phyloP scores from a whole-genome alignment of 2,888 invertebrate species.

The Callimorpha dominula region DNA sequence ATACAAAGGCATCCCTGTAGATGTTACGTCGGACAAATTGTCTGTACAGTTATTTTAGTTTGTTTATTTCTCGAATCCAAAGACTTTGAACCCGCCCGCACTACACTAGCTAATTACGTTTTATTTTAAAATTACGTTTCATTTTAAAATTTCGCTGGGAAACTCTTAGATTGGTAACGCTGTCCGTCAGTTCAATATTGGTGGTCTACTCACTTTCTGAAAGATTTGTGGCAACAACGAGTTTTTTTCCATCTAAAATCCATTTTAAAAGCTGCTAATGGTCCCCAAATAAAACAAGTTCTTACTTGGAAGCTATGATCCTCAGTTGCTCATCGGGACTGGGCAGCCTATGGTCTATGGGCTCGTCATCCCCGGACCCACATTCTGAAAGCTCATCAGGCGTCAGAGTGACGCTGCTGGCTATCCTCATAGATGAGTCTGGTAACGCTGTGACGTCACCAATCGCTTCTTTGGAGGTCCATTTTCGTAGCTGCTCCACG shows the following conservation, averaged over 20 bases:
- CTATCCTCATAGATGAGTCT: slow-evolving; percentile 91
- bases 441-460: slow-evolving; percentile 94
- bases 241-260: not conserved
- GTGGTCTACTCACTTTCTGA: not conserved
- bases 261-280: not conserved
- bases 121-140: not conserved
- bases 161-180: too few species aligned
- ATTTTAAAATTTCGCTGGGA: not conserved
- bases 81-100: not conserved
- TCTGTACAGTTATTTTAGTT: not conserved
- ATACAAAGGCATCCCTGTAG: not conserved
- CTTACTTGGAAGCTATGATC: slow-evolving; percentile 93
- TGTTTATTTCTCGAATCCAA: not conserved
- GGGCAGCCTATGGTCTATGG: slow-evolving; percentile 94
- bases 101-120: not conserved
- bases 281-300: slow-evolving; percentile 54
- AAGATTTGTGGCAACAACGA: too few species aligned
- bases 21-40: not conserved
- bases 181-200: not conserved
- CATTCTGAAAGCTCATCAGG: slow-evolving; percentile 85
- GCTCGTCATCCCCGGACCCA: slow-evolving; percentile 89
- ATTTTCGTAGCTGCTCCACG: slow-evolving; percentile 92
- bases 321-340: slow-evolving; percentile 95
- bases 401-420: slow-evolving; percentile 81
- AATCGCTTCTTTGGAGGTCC: slow-evolving; percentile 94